Evolutionary conservation across 1,140 invertebrate genomes (phyloP).

Genomic region (Drosophila virilis): DNA sequence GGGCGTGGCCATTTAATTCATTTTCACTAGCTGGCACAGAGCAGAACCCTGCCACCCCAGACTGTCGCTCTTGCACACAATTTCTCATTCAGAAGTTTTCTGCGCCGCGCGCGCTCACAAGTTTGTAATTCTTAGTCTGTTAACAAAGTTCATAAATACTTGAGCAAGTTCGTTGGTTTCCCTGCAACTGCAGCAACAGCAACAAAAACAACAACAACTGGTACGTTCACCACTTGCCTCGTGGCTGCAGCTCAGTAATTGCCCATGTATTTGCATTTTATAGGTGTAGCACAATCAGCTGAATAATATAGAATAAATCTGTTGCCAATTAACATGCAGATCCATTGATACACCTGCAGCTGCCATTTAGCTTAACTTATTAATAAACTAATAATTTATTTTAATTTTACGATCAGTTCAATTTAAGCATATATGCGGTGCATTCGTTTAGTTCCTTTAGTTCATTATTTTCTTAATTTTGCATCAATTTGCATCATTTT

Average conservation of each 20-base stretch:
- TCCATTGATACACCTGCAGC: neutral
- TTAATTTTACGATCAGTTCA: no score
- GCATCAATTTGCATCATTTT: no score
- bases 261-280: constrained; percentile 5
- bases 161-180: constrained; percentile 63
- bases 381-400: no score
- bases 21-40: constrained; percentile 52
- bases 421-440: no score
- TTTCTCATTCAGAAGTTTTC: constrained; percentile 79
- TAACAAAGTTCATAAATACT: constrained; percentile 83
- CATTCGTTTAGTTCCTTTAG: no score
- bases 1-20: constrained; percentile 75
- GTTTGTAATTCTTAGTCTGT: constrained; percentile 82
- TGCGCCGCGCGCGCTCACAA: constrained; percentile 48
- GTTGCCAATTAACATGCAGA: neutral
- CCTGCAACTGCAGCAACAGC: constrained; percentile 29
- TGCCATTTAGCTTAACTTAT: neutral
- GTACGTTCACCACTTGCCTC: constrained; percentile 24
- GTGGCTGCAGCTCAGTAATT: constrained; percentile 22
- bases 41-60: constrained; percentile 17
- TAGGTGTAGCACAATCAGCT: constrained; percentile 17
- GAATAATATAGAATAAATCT: constrained; percentile 20
- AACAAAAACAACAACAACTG: constrained; percentile 24
- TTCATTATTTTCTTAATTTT: no score
- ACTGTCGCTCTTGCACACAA: constrained; percentile 79